Evolutionary conservation across 1,140 invertebrate species (phyloP), one percentile per base, ranked within the genome.

Genomic region (Batillaria attramentaria): DNA sequence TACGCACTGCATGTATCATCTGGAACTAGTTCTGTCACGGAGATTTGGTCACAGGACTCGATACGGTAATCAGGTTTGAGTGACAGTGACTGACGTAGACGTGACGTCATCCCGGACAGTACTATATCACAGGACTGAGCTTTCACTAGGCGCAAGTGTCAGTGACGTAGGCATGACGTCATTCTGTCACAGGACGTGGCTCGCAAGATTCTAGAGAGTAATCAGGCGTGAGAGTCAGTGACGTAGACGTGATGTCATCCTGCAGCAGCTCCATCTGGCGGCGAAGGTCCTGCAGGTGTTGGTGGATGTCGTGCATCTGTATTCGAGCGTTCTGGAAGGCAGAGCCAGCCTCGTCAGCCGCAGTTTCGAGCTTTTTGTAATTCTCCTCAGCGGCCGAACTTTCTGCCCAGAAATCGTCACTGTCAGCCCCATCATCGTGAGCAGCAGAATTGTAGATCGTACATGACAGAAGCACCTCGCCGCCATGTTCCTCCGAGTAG

Each of bases 231-330:
- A 80, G 46, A 0, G 82, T 79, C 28, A 80, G 16, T 16, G 80
- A 78, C n/a, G 78, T 76, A 50, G 68, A 73, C 1, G 75, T 57
- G 50, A 81, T 57, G 70, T 86, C 85, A 43, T 85, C 82, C 69
- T 86, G 85, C 72, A 87, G 79, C 54, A 81, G 69, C 69, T 85
- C 86, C 87, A 88, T 88, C 76, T 88, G 87, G 54, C 82, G 69
- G 10, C 84, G 78, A 2, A 88, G 81, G 43, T 81, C 82, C 68
- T 87, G 85, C 24, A 88, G 76, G 69, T 86, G 86, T 28, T 83
- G 74, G 41, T 88, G 87, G 50, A 88, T 88, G 57, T 88, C 87
- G 66, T 85, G 83, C 87, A 88, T 88, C 76, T 88, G 84, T 37
- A 79, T 80, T 33, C 86, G 79, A 1, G 87, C 87, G 72, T 87